A percentile compares a stretch with the other conserved stretches of the same genome.
These are phyloP conservation scores for Noctua janthina DNA, from an alignment of 2,888 invertebrate species.

Conservation along the genomic window DNA sequence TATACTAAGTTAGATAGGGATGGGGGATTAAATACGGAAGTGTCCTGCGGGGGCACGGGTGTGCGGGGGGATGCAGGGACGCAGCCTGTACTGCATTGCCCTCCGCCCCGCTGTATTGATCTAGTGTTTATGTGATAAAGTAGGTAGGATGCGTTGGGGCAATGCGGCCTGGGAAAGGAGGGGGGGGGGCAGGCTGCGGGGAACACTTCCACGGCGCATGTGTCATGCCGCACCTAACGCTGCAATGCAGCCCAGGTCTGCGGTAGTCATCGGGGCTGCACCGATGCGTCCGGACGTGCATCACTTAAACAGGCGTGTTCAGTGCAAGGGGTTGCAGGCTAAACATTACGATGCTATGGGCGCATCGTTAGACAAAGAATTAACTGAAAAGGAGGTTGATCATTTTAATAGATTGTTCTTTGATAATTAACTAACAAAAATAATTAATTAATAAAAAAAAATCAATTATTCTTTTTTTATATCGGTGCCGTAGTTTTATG, in stretches of 20 bases:
- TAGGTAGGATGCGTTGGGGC: background rate
- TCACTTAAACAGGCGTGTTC: background rate
- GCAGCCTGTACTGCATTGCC: background rate
- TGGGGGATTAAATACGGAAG: background rate
- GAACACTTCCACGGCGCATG: background rate
- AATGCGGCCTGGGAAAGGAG: background rate
- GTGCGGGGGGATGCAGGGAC: background rate
- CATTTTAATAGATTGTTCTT: background rate
- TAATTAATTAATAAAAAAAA: background rate
- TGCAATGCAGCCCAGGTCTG: background rate
- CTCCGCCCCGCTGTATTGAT: background rate
- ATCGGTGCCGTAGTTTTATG: background rate
- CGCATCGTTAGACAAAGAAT: background rate
- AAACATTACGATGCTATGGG: background rate
- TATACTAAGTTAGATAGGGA: background rate
- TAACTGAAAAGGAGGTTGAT: conserved; percentile 11
- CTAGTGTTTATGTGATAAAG: background rate
- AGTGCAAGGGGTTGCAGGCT: background rate
- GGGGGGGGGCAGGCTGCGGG: too few relatives aligned
- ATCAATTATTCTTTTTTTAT: too few relatives aligned
- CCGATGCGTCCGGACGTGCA: background rate
- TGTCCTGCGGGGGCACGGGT: background rate
- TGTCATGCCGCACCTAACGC: background rate
- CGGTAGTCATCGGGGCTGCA: too few relatives aligned
- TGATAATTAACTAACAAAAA: background rate